Base-by-base conservation (phyloP, 1,140 invertebrate species). In the Drosophila nigrodunni region DNA sequence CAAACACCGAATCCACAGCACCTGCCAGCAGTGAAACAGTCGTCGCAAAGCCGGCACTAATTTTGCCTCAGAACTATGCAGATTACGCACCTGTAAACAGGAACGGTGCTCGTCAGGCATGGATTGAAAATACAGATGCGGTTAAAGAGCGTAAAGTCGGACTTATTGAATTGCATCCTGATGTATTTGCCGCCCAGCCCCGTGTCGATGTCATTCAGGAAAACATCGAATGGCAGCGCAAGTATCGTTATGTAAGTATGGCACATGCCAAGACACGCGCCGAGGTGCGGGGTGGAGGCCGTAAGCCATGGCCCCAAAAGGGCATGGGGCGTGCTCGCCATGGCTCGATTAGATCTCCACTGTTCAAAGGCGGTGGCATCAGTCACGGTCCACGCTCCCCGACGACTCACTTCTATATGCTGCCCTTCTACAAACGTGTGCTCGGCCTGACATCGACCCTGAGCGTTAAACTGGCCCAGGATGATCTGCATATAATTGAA, bases 261-360 rank as follows among this genome's bases (percentile, higher is more conserved):
- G 95, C 95, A 1, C 95, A 95, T 82, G 94, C 95, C 6, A 96
- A 96, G 92, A 95, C 95, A 1, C 93, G 96, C 62, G 95, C 96
- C 13, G 98, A 99, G 94, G 95, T 98, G 61, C 93, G 94, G 54
- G 98, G 98, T 60, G 97, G 97, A 64, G 97, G 96, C 3, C 93
- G 94, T 37, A 99, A 99, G 89, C 98, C 98, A 0, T 98, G 98
- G 97, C 97, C 96, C 7, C 99, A 99, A 91, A 99, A 99, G 94
- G 98, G 98, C 2, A 73, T 92, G 15, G 98, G 99, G 1, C 94
- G 95, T 81, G 96, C 98, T 25, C 94, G 99, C 46, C 98, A 98
- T 92, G 98, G 98, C 34, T 98, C 96, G 47, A 97, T 97, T 71
- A 94, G 97, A 74, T 97, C 98, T 3, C 98, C 98, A 0, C 82